A percentile compares a stretch with the other conserved stretches of the same genome.
Evolutionary conservation across 2,113 vertebrate species (phyloP).

Genomic region (Emydocephalus ijimae): DNA sequence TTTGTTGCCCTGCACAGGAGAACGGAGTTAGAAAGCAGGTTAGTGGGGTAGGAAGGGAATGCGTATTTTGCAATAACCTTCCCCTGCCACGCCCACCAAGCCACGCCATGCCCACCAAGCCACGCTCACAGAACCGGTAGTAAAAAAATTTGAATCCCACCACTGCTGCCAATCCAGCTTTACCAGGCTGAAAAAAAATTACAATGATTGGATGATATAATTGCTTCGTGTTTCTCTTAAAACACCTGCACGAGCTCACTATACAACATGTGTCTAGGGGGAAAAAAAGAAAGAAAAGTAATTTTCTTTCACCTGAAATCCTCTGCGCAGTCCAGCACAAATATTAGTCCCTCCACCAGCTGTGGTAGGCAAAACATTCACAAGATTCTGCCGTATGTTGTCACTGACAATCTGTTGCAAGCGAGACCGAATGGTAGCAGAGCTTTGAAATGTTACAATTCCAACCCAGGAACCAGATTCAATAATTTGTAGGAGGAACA

Average conservation of each 20-base stretch:
- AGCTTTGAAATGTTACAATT: constrained; percentile 59
- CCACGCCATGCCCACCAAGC: too few species aligned
- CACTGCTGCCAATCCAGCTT: not conserved
- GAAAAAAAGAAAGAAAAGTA: too few species aligned
- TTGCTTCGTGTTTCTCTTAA: not conserved
- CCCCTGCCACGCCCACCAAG: too few species aligned
- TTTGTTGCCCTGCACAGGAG: too few species aligned
- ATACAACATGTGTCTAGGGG: not conserved
- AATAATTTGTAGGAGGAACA: constrained; percentile 63
- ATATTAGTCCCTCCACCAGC: constrained; percentile 47
- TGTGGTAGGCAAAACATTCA: constrained; percentile 23
- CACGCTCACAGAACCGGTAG: too few species aligned
- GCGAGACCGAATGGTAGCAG: not conserved
- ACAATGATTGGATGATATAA: not conserved
- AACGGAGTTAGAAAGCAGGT: too few species aligned
- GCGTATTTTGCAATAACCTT: too few species aligned
- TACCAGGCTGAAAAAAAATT: not conserved
- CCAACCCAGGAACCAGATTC: constrained; percentile 61
- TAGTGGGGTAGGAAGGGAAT: too few species aligned
- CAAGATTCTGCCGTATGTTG: constrained; percentile 28
- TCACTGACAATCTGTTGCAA: constrained; percentile 44
- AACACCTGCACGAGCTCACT: not conserved
- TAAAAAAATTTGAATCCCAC: too few species aligned
- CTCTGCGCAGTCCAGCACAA: constrained; percentile 55
- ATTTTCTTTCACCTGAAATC: constrained; percentile 57